A percentile compares a stretch with the other conserved stretches of the same genome.
Evolutionary conservation across 2,888 invertebrate species (phyloP).

Genomic region (Pristionchus exspectatus): DNA sequence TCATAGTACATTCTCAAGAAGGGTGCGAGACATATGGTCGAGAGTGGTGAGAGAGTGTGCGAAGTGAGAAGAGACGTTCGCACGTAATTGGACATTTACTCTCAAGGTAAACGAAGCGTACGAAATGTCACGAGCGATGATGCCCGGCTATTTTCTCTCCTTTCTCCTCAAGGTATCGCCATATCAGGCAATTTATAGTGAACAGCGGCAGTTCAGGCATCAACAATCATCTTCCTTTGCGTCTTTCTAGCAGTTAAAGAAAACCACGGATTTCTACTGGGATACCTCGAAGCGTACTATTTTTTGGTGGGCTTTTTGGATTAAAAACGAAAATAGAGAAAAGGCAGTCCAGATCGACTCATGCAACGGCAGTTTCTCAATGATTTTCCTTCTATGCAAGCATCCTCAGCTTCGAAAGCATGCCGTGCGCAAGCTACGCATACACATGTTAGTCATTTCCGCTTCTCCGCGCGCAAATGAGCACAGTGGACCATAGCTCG

Average conservation of each 20-base stretch:
- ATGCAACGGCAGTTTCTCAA: not conserved
- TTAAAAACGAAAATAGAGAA: too few species aligned
- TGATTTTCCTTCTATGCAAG: not conserved
- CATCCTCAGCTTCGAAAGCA: conserved; percentile 8
- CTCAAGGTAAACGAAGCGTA: not conserved
- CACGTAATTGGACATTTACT: not conserved
- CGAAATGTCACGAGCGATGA: not conserved
- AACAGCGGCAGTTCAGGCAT: not conserved
- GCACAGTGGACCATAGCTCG: not conserved
- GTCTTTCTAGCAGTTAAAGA: not conserved
- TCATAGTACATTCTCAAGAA: too few species aligned
- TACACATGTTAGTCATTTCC: not conserved
- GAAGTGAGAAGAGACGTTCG: not conserved
- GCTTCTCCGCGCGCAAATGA: not conserved
- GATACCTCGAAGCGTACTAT: not conserved
- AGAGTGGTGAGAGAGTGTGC: too few species aligned
- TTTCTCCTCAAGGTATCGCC: not conserved
- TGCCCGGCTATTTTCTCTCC: not conserved
- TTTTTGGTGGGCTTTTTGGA: not conserved
- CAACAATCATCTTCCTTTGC: not conserved
- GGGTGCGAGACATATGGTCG: too few species aligned
- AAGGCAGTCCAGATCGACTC: not conserved
- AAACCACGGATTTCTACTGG: not conserved
- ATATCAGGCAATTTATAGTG: not conserved
- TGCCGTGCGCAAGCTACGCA: not conserved